These are phyloP conservation scores for Philaethria dido DNA, from an alignment of 2,888 invertebrate species.

Conservation along the genomic window DNA sequence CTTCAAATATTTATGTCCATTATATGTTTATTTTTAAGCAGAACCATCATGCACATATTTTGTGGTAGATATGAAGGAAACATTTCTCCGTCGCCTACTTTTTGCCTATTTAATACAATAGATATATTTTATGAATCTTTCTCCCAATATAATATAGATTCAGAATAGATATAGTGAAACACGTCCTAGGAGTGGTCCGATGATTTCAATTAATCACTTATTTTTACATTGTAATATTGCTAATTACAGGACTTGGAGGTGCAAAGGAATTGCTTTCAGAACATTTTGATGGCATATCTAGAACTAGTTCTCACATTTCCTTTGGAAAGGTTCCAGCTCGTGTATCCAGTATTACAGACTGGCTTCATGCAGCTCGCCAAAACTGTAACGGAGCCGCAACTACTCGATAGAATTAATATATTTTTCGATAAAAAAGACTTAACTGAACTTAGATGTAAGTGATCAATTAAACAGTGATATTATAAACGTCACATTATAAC, in stretches of 20 bases:
- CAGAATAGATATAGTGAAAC: too few species aligned
- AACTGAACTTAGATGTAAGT: conserved; percentile 73
- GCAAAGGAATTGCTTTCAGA: conserved; percentile 92
- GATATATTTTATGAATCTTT: too few species aligned
- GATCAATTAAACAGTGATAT: conserved; percentile 64
- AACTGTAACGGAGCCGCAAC: conserved; percentile 75
- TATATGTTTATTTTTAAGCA: too few species aligned
- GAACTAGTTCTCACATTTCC: conserved; percentile 88
- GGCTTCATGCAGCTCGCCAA: conserved; percentile 76
- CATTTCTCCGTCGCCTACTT: too few species aligned
- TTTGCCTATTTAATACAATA: too few species aligned
- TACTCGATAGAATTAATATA: conserved; percentile 80
- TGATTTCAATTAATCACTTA: not conserved
- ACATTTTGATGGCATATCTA: conserved; percentile 93
- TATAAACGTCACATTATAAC: conserved; percentile 54
- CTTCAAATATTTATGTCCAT: not conserved
- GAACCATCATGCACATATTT: too few species aligned
- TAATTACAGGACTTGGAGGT: conserved; percentile 90
- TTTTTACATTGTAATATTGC: conserved; percentile 13
- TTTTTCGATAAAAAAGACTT: conserved; percentile 82
- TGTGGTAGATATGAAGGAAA: too few species aligned
- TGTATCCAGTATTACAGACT: conserved; percentile 71
- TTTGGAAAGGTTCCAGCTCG: conserved; percentile 82
- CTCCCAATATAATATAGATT: too few species aligned
- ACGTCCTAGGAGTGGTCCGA: not conserved